A percentile compares a stretch with the other conserved stretches of the same genome.
These are phyloP conservation scores for Babyrousa celebensis DNA, from an alignment of 2,797 vertebrate genomes.

Conservation along the genomic window DNA sequence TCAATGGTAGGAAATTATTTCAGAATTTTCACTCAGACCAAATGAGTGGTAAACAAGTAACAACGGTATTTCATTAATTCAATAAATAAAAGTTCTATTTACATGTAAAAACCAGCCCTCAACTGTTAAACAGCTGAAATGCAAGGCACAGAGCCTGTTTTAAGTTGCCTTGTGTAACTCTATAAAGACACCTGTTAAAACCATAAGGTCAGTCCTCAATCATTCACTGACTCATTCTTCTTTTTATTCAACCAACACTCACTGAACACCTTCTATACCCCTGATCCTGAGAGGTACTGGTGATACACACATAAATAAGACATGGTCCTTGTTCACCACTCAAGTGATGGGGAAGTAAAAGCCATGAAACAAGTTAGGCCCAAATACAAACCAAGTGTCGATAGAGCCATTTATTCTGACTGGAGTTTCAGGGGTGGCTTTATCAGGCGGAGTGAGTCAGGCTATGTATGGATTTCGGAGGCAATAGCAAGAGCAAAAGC, in stretches of 20 bases:
- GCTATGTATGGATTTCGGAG: neutral
- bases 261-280: neutral
- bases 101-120: neutral
- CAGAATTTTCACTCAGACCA: constrained; percentile 37
- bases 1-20: neutral
- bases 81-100: constrained; percentile 28
- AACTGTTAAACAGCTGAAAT: neutral
- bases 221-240: neutral
- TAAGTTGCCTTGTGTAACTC: neutral
- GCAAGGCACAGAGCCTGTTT: neutral
- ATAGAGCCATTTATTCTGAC: neutral
- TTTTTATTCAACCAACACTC: neutral
- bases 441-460: neutral
- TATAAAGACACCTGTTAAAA: neutral
- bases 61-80: constrained; percentile 15
- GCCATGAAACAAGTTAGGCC: neutral
- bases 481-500: constrained; percentile 28
- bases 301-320: neutral
- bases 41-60: constrained; percentile 29
- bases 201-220: neutral
- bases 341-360: neutral
- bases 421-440: neutral
- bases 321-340: neutral
- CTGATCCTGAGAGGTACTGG: neutral
- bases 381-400: neutral